Evolutionary conservation across 2,888 invertebrate genomes (phyloP), one percentile per base, ranked within the genome.

Genomic region (Mimachlamys varia): DNA sequence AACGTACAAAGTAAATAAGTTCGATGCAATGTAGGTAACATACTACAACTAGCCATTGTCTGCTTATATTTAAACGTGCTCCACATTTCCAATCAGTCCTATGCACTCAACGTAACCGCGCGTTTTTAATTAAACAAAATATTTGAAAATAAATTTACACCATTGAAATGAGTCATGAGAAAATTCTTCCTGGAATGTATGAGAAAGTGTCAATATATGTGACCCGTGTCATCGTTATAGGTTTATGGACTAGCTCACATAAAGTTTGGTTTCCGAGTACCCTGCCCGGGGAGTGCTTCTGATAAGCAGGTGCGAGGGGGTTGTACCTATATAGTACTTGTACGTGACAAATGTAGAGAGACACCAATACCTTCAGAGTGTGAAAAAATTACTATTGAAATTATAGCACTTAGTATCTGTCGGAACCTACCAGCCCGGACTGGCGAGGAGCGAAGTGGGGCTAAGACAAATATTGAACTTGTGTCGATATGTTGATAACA

Each of bases 71-170:
- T 76, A 27, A 76, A 76, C 76, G 76, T 33, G 76, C 27, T 76
- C 76, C 76, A 76, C 27, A 76, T 76, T 76, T 27, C 76, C 33
- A 76, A 76, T 76, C 76, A 76, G 76, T 76, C 22, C 27, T 76
- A 33, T 76, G 76, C 76, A 76, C 76, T 76, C 76, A 76, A 76
- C 27, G 33, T 76, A 33, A 76, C 76, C 76, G 76, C 27, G 76
- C 76, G 76, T 76, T 76, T 76, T 76, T 76, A 76, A 76, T 76
- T 76, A 76, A 76, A 76, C 76, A 76, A 76, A 76, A 76, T 76
- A 76, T 76, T 76, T 76, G 76, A 76, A 27, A 62, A 22, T 22
- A 76, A 27, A 22, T 76, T 76, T 76, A 76, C 27, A 5, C n/a
- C n/a, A 76, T 76, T 76, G 33, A 27, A 27, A 33, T 76, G 76